phyloP scores from a whole-genome alignment of 2,888 invertebrate genomes.

The Drosophila tripunctata region DNA sequence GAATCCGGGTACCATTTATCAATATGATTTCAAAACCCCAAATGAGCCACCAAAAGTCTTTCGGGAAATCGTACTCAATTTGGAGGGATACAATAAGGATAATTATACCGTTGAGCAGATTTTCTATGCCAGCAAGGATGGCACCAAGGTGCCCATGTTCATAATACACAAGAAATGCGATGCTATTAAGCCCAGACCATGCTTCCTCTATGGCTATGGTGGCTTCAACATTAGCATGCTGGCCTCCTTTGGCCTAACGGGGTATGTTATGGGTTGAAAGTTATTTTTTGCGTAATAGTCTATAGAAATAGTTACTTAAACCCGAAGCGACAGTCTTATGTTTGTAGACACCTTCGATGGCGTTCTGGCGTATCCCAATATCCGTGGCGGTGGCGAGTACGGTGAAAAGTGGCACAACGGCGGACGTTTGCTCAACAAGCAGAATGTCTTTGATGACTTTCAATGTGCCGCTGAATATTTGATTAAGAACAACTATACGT shows the following conservation, averaged over 20 bases:
- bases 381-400: constrained; percentile 98
- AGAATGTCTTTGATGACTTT: constrained; percentile 99
- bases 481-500: constrained; percentile 91
- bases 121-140: constrained; percentile 96
- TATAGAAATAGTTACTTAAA: not conserved
- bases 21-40: constrained; percentile 90
- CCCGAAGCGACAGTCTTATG: constrained; percentile 85
- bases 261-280: constrained; percentile 84
- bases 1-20: constrained; percentile 93
- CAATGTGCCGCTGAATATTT: constrained; percentile 96
- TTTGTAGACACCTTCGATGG: constrained; percentile 96
- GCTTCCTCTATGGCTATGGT: constrained; percentile 97
- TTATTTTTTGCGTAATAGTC: too few species aligned
- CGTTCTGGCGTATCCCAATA: constrained; percentile 95
- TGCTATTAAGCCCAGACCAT: constrained; percentile 87
- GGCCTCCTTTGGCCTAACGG: constrained; percentile 94
- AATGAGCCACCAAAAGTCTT: constrained; percentile 89
- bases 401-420: constrained; percentile 98
- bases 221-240: constrained; percentile 97
- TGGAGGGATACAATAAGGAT: constrained; percentile 91
- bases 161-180: constrained; percentile 89
- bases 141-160: constrained; percentile 98
- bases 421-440: constrained; percentile 95
- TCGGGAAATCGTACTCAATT: constrained; percentile 91
- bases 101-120: constrained; percentile 94